Conservation (phyloP, 2,888 invertebrate species). For the Drosophila ezoana region DNA sequence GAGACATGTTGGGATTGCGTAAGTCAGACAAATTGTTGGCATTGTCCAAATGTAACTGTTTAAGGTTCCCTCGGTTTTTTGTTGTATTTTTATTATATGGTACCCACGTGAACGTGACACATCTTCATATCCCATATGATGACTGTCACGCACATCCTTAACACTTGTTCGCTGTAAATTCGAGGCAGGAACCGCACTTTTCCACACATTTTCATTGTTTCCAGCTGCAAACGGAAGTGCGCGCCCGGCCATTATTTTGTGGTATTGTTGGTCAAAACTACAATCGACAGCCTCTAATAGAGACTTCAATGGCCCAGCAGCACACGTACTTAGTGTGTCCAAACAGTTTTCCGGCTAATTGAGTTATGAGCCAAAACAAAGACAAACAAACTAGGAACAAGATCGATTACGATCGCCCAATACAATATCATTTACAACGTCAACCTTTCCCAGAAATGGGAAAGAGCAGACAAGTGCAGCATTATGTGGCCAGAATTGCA, state of each 20-base stretch:
- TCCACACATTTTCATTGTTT: slow-evolving; percentile 58
- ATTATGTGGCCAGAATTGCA: slow-evolving; percentile 49
- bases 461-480: slow-evolving; percentile 41
- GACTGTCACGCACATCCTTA: slow-evolving; percentile 73
- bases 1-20: not conserved
- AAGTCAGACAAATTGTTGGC: slow-evolving; percentile 31
- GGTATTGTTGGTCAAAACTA: slow-evolving; percentile 41
- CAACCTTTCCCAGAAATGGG: slow-evolving; percentile 34
- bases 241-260: slow-evolving; percentile 11
- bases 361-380: slow-evolving; percentile 75
- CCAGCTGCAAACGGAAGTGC: slow-evolving; percentile 67
- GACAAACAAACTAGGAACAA: slow-evolving; percentile 31
- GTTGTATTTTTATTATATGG: slow-evolving; percentile 1
- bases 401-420: slow-evolving; percentile 70
- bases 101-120: slow-evolving; percentile 40
- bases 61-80: slow-evolving; percentile 1
- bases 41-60: slow-evolving; percentile 20
- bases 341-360: slow-evolving; percentile 60
- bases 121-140: slow-evolving; percentile 36
- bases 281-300: slow-evolving; percentile 53
- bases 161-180: slow-evolving; percentile 65
- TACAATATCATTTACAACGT: slow-evolving; percentile 57
- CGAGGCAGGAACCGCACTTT: slow-evolving; percentile 59
- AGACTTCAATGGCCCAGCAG: slow-evolving; percentile 42
- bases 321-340: slow-evolving; percentile 40